phyloP scores from a whole-genome alignment of 1,140 invertebrate genomes.

The Temnothorax longispinosus region DNA sequence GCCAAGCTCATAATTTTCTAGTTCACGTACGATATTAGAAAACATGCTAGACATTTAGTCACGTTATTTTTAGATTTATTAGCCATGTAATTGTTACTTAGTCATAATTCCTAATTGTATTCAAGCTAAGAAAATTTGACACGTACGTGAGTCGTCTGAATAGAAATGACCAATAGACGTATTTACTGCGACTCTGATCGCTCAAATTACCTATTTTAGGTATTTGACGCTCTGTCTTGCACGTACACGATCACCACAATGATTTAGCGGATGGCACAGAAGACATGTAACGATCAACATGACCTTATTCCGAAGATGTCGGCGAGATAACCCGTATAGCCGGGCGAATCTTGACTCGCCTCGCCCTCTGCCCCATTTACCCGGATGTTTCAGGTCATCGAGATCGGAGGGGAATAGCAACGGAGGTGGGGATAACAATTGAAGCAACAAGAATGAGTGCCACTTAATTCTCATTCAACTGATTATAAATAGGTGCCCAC shows the following conservation, averaged over 20 bases:
- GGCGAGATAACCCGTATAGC: constrained; percentile 63
- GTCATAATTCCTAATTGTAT: neutral
- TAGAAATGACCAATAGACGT: neutral
- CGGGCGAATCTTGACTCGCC: constrained; percentile 60
- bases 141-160: neutral
- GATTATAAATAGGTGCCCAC: constrained; percentile 58
- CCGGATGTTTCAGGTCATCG: constrained; percentile 60
- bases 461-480: constrained; percentile 34
- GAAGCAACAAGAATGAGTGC: constrained; percentile 68
- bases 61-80: neutral
- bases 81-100: neutral
- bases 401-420: neutral
- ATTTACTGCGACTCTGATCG: neutral
- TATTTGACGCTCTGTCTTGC: neutral
- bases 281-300: constrained; percentile 55
- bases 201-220: neutral
- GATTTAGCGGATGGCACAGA: neutral
- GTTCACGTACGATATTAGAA: neutral
- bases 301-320: constrained; percentile 68
- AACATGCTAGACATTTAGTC: neutral
- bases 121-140: neutral
- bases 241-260: neutral
- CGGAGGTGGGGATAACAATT: constrained; percentile 53
- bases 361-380: constrained; percentile 67
- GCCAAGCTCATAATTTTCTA: neutral